A percentile compares a stretch with the other conserved stretches of the same genome.
Conservation (phyloP, 2,113 vertebrate species). For the Xenopus laevis region DNA sequence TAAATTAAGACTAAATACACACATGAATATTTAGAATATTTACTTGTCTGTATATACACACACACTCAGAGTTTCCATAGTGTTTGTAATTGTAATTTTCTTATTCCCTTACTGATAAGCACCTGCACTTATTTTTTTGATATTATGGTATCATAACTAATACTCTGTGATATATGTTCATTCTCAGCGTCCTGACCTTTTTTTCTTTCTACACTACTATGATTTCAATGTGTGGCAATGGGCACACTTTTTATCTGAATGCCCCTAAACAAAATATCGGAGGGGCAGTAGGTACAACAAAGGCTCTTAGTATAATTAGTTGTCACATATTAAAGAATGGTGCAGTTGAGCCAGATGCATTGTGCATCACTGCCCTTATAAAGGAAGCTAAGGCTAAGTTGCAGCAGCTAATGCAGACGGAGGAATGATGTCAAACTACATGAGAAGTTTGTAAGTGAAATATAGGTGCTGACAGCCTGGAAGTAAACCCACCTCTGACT, state of each 20-base stretch:
- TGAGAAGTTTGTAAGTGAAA: constrained; percentile 24
- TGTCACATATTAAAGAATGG: constrained; percentile 39
- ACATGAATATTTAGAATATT: no score
- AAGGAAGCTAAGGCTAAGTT: constrained; percentile 12
- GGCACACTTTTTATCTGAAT: constrained; percentile 5
- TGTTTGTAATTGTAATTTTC: no score
- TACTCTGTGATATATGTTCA: not conserved
- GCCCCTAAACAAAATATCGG: constrained; percentile 26
- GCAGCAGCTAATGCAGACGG: constrained; percentile 16
- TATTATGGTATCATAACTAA: not conserved
- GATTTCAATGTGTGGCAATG: constrained; percentile 12
- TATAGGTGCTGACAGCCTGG: not conserved
- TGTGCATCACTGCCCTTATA: constrained; percentile 19
- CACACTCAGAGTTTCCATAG: no score
- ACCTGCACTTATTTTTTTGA: not conserved
- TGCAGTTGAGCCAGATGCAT: constrained; percentile 1
- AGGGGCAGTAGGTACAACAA: constrained; percentile 7
- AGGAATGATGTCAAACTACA: constrained; percentile 8
- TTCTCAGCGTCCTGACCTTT: constrained; percentile 10
- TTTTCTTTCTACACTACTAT: not conserved
- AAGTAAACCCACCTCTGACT: constrained; percentile 32
- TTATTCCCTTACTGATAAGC: not conserved
- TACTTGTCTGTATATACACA: no score
- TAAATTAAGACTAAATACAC: no score
- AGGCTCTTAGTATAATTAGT: constrained; percentile 31